These are phyloP conservation scores for Mallotus villosus DNA, from an alignment of 2,797 vertebrate species.

Conservation along the genomic window DNA sequence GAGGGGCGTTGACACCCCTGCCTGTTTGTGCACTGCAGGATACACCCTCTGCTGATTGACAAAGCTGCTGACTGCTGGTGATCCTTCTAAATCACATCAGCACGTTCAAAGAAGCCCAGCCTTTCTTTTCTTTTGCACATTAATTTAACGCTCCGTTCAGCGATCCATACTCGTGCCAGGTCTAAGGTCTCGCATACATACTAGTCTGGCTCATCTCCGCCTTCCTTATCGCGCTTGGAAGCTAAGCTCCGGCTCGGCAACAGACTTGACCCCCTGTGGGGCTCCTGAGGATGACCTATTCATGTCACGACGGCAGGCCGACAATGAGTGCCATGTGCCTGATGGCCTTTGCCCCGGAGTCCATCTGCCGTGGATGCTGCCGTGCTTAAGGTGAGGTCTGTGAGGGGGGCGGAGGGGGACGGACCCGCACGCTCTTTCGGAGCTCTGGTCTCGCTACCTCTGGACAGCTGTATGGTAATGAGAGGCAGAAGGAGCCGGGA, in stretches of 20 bases:
- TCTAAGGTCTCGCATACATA: conserved; percentile 41
- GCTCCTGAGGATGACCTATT: conserved; percentile 77
- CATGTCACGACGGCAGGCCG: conserved; percentile 80
- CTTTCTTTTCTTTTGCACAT: conserved; percentile 7
- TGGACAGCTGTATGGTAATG: conserved; percentile 99
- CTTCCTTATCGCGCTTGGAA: too few species aligned
- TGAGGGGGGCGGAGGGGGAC: conserved; percentile 48
- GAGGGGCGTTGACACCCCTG: conserved; percentile 23
- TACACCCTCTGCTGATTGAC: background rate
- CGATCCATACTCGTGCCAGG: conserved; percentile 44
- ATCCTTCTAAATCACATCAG: conserved; percentile 10
- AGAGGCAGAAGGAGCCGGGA: conserved; percentile 82
- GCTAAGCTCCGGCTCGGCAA: conserved; percentile 26
- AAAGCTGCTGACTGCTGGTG: background rate
- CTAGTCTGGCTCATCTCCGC: conserved; percentile 28
- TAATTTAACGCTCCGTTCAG: background rate
- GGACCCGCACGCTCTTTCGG: conserved; percentile 23
- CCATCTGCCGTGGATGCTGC: conserved; percentile 88
- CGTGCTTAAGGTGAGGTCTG: conserved; percentile 52
- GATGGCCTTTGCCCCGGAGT: conserved; percentile 84
- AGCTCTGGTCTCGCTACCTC: conserved; percentile 77
- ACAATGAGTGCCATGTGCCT: conserved; percentile 83
- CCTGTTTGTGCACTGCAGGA: conserved; percentile 8
- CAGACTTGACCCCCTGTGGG: conserved; percentile 60
- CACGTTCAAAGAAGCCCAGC: background rate